These are phyloP conservation scores for Hydraecia micacea DNA, from an alignment of 2,888 invertebrate species.

Conservation along the genomic window DNA sequence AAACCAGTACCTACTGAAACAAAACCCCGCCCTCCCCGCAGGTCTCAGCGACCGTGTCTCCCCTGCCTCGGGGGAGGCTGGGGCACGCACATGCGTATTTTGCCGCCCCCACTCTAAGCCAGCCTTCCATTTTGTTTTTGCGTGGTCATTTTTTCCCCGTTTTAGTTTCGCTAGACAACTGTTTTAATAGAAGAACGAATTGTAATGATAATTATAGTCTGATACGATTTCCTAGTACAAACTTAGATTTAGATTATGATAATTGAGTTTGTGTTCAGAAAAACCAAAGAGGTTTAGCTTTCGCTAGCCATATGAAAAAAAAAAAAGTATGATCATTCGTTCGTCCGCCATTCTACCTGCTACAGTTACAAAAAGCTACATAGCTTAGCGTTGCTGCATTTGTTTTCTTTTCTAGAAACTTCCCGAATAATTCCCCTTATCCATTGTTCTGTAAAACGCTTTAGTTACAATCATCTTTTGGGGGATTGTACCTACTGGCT, in stretches of 20 bases:
- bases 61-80: constrained; percentile 66
- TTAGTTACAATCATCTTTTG: not conserved
- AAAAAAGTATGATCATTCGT: not conserved
- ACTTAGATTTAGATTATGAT: constrained; percentile 3
- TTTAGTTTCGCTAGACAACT: constrained; percentile 69
- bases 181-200: constrained; percentile 53
- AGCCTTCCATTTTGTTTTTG: constrained; percentile 89
- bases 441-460: not conserved
- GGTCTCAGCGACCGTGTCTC: constrained; percentile 59
- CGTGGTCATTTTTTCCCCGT: constrained; percentile 64
- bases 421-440: too few relatives aligned
- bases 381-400: not conserved
- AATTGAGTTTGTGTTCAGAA: not conserved
- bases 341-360: not conserved
- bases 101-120: constrained; percentile 81
- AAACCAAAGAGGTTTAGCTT: not conserved
- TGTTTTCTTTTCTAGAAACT: not conserved
- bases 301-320: not conserved
- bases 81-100: constrained; percentile 87
- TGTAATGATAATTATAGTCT: constrained; percentile 26
- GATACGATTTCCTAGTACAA: not conserved
- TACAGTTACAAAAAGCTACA: not conserved
- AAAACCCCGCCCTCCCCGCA: constrained; percentile 72
- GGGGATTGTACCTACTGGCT: not conserved
- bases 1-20: constrained; percentile 76